Evolutionary conservation across 2,113 vertebrate genomes (phyloP).

Genomic region (Callorhinus ursinus): DNA sequence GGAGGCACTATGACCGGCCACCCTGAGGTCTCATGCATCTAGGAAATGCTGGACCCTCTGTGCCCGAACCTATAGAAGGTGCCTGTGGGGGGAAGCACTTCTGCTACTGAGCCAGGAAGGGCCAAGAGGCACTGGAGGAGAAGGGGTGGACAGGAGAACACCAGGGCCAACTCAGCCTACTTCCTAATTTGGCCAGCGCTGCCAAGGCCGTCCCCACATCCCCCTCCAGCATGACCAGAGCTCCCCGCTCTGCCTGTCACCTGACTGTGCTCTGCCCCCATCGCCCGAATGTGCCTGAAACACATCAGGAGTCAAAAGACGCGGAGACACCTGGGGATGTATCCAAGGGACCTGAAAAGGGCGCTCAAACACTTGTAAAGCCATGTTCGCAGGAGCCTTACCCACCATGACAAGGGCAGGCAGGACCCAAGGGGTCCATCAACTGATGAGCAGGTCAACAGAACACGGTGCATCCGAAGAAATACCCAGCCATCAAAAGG

Average conservation of each 20-base stretch:
- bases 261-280: background rate
- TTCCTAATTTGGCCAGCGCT: background rate
- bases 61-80: background rate
- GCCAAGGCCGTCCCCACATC: background rate
- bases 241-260: background rate
- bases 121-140: background rate
- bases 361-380: accelerated
- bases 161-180: background rate
- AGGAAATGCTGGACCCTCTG: background rate
- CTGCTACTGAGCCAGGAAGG: background rate
- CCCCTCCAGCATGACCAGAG: accelerated
- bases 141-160: too few relatives aligned
- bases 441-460: accelerated
- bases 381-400: accelerated
- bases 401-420: background rate
- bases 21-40: background rate
- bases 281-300: background rate
- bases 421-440: background rate
- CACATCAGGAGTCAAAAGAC: background rate
- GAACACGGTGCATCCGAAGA: background rate
- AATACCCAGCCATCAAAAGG: background rate
- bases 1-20: background rate
- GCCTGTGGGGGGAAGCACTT: background rate
- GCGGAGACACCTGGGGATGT: background rate
- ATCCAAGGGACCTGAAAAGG: background rate